Conservation (phyloP, 2,113 vertebrate species). For the Indri indri region DNA sequence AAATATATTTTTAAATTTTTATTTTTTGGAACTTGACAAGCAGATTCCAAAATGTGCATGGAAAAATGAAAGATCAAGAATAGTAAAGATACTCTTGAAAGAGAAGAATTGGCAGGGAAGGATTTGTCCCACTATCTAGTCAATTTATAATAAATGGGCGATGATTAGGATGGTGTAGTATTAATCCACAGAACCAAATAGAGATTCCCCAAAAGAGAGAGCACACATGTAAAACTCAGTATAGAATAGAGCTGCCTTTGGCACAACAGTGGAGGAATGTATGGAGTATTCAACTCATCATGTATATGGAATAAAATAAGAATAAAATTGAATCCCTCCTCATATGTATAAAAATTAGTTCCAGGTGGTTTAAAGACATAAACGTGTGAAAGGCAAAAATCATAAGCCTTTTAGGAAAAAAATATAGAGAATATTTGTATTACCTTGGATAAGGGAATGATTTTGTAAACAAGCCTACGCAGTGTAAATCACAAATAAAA, state of each 20-base stretch:
- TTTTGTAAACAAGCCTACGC: not conserved
- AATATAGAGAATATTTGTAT: not conserved
- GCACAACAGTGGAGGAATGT: not conserved
- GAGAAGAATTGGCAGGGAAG: not conserved
- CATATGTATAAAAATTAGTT: not conserved
- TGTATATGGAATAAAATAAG: not conserved
- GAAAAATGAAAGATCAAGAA: not conserved
- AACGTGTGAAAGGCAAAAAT: not conserved
- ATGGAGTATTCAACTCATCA: not conserved
- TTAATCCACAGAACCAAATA: not conserved
- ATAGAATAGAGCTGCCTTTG: not conserved
- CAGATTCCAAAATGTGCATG: not conserved
- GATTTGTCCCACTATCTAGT: not conserved
- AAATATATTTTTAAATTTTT: not conserved
- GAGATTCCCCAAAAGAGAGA: not conserved
- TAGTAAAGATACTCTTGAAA: not conserved
- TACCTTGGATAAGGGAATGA: not conserved
- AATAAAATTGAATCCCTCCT: not conserved
- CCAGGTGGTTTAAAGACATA: not conserved
- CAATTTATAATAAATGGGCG: not conserved
- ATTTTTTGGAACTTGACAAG: not conserved
- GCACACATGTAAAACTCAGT: not conserved
- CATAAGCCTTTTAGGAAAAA: not conserved
- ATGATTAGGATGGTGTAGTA: not conserved
- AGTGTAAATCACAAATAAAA: conserved; percentile 12